Evolutionary conservation across 2,797 vertebrate genomes (phyloP), one percentile per base, ranked within the genome.

Genomic region (Periparus ater): DNA sequence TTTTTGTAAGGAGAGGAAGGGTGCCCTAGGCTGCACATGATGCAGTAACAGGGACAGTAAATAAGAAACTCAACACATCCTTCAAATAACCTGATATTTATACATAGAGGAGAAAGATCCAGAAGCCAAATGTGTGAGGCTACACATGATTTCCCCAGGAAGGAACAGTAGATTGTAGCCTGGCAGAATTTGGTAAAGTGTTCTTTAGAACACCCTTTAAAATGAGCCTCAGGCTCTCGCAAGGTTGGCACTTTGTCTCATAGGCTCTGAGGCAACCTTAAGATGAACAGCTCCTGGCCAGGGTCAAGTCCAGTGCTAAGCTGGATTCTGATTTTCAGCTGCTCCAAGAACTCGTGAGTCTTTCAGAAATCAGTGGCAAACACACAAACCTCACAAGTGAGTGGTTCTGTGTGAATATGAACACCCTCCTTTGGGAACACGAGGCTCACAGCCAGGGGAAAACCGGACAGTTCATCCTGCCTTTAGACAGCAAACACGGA

Each of bases 351-450:
- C 25, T 32, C 1, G 1, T 1, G 34, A 66, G 6, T 14, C 13
- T 42, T 17, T 65, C n/a, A n/a, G 58, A 66, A 62, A 45, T 10
- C 62, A 17, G 15, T 1, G 38, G 38, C 38, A 40, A 40, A 40
- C 38, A 40, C 38, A 40, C 38, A 40, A 40, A 40, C 9, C 10
- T 36, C 36, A 36, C 36, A 36, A 36, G 36, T 36, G 36, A 36
- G 36, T 9, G 36, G 36, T 36, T 36, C 38, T 40, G 10, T 10
- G 14, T 8, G 19, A 17, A 32, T 3, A 13, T 10, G 48, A 74
- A 3, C 4, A 0, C 20, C 14, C n/a, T 10, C 54, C 60, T 36
- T 86, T 14, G 45, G 58, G 30, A 75, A 1, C 17, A 5, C 0
- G 17, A 8, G 27, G 29, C n/a, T 71, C 71, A 40, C 17, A 81